Evolutionary conservation across 92 coral and sea anemone genomes (phyloP), one percentile per base, ranked within the genome.

Genomic region (Anthopleura xanthogrammica): DNA sequence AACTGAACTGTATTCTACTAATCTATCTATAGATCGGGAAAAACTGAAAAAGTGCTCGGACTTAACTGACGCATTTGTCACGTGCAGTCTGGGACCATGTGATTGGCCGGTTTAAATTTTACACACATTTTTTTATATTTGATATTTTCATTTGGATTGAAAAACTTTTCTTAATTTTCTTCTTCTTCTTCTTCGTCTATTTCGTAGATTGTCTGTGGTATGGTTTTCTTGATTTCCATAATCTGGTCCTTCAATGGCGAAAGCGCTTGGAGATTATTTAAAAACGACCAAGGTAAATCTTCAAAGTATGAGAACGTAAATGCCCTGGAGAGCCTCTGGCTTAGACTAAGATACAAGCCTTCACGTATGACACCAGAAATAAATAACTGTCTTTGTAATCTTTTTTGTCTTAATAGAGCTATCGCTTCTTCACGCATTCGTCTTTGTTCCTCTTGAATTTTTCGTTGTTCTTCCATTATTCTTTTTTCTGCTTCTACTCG

Each of bases 241-340:
- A 91, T 79, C 75, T 88, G 55, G 56, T 88, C 87, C 23, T 87
- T 89, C 22, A 85, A 83, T 8, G 93, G 93, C 14, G 97, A 82
- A 19, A 90, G 23, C 17, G 88, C 70, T 5, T 89, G 84, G n/a
- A 82, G 78, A 52, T 88, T 82, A 42, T 89, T 83, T 24, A 93
- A 77, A 77, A 81, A 85, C 71, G 75, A 70, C 99, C 99, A 96
- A 16, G 99, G 99, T 77, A 97, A 82, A 46, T 90, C 83, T 52
- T 89, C 93, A 75, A 90, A 97, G 72, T 97, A 97, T 24, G 99
- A 94, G 77, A 90, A 97, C 16, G 99, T 90, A 75, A 94, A 97
- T 11, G 99, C 99, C 57, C 90, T 78, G 7, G 98, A 87, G 8
- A 91, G 85, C 77, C 98, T 84, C 84, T 97, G 99, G 52, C 85